Conservation (phyloP, 2,797 vertebrate genomes). For the Dermochelys coriacea region DNA sequence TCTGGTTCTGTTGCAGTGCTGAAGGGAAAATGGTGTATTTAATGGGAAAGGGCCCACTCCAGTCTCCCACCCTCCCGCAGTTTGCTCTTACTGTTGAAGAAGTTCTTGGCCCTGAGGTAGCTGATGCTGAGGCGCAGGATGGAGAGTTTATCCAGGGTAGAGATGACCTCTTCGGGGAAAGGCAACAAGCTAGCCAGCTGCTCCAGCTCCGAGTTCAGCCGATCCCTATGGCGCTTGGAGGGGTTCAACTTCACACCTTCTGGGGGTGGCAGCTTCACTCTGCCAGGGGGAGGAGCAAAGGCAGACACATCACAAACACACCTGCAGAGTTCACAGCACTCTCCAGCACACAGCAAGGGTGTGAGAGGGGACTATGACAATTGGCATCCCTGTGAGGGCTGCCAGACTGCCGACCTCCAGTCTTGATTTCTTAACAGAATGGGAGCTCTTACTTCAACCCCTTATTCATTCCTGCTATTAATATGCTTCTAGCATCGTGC, state of each 20-base stretch:
- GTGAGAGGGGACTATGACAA: not conserved
- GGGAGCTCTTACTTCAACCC: not conserved
- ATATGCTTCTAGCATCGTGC: not conserved
- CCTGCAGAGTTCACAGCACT: not conserved
- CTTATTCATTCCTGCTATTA: not conserved
- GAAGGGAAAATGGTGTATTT: not conserved
- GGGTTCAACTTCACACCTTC: constrained; percentile 84
- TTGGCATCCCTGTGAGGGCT: not conserved
- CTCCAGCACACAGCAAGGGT: not conserved
- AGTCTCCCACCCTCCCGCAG: no score
- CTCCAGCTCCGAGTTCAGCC: constrained; percentile 86
- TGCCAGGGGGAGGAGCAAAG: constrained; percentile 40
- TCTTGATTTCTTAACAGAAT: not conserved
- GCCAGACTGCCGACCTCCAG: not conserved
- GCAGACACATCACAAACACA: not conserved
- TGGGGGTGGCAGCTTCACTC: constrained; percentile 67
- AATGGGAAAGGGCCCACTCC: not conserved
- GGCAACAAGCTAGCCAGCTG: constrained; percentile 83
- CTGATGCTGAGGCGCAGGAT: constrained; percentile 79
- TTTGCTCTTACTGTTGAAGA: constrained; percentile 79
- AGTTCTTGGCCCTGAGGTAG: constrained; percentile 84
- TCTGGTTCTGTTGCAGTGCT: not conserved
- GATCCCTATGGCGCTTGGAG: constrained; percentile 84
- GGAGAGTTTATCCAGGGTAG: constrained; percentile 86
- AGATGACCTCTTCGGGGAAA: constrained; percentile 82